Percentiles rank a stretch among this genome's conserved stretches.
These are phyloP conservation scores for Tympanoctomys barrerae DNA, from an alignment of 2,797 vertebrate species.

Conservation along the genomic window DNA sequence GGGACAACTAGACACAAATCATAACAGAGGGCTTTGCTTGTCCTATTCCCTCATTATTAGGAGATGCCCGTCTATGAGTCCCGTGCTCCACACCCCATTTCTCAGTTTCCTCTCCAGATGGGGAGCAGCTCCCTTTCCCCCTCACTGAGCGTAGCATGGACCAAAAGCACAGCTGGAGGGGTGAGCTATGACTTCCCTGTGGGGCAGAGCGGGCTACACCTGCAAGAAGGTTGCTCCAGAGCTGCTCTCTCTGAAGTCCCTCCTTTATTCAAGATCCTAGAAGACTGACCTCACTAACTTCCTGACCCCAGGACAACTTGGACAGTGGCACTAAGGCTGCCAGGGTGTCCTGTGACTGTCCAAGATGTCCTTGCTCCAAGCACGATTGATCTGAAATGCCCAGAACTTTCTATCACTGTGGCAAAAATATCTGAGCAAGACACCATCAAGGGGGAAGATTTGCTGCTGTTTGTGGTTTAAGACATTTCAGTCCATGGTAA, in stretches of 20 bases:
- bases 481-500: background rate
- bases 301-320: background rate
- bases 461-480: background rate
- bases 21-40: no score
- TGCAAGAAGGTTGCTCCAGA: background rate
- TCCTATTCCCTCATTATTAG: background rate
- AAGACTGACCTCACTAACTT: background rate
- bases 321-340: background rate
- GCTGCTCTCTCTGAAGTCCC: background rate
- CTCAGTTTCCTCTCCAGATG: background rate
- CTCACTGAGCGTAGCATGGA: background rate
- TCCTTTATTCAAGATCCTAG: background rate
- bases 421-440: background rate
- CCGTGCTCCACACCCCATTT: accelerated
- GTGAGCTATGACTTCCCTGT: background rate
- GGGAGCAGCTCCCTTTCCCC: background rate
- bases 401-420: background rate
- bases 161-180: background rate
- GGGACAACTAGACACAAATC: no score
- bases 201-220: no score
- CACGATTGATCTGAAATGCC: background rate
- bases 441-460: background rate
- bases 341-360: background rate
- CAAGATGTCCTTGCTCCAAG: background rate
- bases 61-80: background rate